These are phyloP conservation scores for Ridgeia piscesae DNA, from an alignment of 1,140 invertebrate genomes.

Conservation along the genomic window DNA sequence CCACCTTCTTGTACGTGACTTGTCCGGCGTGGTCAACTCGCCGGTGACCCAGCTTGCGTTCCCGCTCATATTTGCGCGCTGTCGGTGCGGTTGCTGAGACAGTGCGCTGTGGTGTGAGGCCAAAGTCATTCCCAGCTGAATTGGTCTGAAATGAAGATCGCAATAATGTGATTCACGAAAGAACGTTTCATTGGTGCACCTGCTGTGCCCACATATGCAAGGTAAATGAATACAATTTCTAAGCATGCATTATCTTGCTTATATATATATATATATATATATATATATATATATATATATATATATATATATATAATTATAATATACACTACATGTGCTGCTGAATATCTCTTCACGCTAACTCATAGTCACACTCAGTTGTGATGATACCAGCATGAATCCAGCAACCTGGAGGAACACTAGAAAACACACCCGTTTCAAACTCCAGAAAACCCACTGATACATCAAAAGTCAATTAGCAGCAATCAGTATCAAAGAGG, in stretches of 20 bases:
- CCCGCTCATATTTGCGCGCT: conserved; percentile 12
- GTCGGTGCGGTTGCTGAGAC: neutral
- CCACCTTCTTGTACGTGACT: conserved; percentile 33
- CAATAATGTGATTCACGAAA: neutral
- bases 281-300: too few relatives aligned
- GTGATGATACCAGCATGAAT: neutral
- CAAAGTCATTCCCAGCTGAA: neutral
- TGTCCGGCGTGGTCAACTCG: conserved; percentile 29
- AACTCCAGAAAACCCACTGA: neutral
- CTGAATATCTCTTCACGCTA: too few relatives aligned
- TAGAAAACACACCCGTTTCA: neutral
- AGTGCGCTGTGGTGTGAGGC: neutral
- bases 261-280: neutral
- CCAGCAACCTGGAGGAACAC: neutral
- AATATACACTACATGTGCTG: too few relatives aligned
- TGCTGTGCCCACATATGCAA: neutral
- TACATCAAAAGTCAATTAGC: neutral
- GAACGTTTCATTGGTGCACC: neutral
- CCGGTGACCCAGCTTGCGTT: conserved; percentile 27
- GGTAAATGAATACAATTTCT: neutral
- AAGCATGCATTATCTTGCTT: neutral
- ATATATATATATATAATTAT: too few relatives aligned
- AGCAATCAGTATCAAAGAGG: neutral
- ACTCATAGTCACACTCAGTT: too few relatives aligned
- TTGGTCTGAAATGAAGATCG: neutral